phyloP scores from a whole-genome alignment of 2,113 vertebrate genomes.

The Nycticebus coucang region DNA sequence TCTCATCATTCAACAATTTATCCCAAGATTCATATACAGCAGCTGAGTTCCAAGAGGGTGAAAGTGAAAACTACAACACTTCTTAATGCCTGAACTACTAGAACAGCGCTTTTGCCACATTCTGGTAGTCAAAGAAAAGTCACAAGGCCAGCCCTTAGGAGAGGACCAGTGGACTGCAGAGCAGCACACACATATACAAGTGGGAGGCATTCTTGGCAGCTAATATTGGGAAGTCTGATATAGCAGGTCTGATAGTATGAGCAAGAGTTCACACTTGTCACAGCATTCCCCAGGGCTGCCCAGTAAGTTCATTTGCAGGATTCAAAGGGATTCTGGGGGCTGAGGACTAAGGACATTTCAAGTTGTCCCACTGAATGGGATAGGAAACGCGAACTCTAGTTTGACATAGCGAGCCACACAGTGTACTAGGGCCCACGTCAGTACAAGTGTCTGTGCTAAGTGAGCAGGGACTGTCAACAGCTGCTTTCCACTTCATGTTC shows the following conservation, averaged over 20 bases:
- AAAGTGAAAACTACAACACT: background rate
- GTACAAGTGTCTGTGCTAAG: accelerated
- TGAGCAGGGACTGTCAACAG: background rate
- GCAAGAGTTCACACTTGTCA: background rate
- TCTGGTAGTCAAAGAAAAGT: background rate
- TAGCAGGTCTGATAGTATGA: background rate
- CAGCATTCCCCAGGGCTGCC: too few relatives aligned
- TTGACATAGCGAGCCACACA: background rate
- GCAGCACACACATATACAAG: background rate
- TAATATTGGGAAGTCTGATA: background rate
- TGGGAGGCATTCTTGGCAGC: background rate
- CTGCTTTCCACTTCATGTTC: too few relatives aligned
- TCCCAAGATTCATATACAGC: background rate
- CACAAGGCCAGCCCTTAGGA: background rate
- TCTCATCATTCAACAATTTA: background rate
- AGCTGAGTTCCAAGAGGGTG: background rate
- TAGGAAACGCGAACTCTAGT: background rate
- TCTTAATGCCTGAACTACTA: background rate
- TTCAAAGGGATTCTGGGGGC: background rate
- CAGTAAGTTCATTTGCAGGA: background rate
- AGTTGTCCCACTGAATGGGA: background rate
- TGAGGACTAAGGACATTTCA: too few relatives aligned
- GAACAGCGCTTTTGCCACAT: background rate
- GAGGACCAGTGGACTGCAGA: background rate
- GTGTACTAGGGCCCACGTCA: background rate